phyloP scores from a whole-genome alignment of 2,797 vertebrate genomes.

The Lepus townsendii region DNA sequence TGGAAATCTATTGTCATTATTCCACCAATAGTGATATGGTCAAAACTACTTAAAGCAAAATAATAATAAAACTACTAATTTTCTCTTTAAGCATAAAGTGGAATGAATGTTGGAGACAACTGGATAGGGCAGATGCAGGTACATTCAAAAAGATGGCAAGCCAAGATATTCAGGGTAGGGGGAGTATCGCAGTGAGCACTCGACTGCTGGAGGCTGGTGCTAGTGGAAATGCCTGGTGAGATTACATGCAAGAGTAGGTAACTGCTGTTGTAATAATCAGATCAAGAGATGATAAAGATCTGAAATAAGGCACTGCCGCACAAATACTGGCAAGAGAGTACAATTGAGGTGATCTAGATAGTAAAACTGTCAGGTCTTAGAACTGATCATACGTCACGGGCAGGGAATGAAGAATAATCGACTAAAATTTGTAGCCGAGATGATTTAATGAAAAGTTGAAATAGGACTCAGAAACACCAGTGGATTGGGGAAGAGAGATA shows the following conservation, averaged over 20 bases:
- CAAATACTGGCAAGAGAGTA: neutral
- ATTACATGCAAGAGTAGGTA: too few relatives aligned
- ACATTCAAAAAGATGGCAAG: neutral
- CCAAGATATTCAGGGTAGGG: neutral
- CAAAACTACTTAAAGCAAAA: neutral
- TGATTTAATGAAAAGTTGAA: neutral
- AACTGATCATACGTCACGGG: neutral
- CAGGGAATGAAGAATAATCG: neutral
- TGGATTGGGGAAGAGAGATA: neutral
- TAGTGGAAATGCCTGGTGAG: neutral
- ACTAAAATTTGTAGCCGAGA: neutral
- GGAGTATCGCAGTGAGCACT: accelerated
- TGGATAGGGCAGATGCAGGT: neutral
- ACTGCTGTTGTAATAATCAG: neutral
- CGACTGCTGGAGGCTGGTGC: accelerated
- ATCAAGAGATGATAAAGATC: neutral
- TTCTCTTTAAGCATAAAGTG: neutral
- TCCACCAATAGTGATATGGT: neutral
- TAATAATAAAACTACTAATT: neutral
- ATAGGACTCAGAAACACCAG: neutral
- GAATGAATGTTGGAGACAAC: neutral
- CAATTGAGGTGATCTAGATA: neutral
- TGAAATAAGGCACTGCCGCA: neutral
- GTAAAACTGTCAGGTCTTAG: neutral
- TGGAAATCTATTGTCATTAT: neutral